Base-by-base conservation (phyloP, 2,797 vertebrate species). In the Ceryle rudis region DNA sequence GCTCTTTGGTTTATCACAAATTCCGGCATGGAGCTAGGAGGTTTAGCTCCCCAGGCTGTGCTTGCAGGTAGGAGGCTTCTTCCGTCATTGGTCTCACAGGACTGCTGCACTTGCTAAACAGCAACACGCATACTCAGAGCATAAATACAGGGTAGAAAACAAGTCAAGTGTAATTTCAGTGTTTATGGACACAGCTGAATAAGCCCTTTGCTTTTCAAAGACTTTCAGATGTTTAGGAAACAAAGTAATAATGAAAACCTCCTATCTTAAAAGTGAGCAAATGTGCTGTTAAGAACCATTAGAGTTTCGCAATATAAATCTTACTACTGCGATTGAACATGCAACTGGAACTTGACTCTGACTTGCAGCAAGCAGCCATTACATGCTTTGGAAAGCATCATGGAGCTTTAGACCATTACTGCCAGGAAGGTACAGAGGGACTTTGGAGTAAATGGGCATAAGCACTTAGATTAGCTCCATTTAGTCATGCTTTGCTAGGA, bases 141-240 rank as follows among this genome's bases (percentile, higher is more conserved):
- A 81, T 90, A 80, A 96, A 90, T 14, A 67, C 42, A 81, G 70
- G 47, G 73, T 19, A 81, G 74, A 90, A 90, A 95, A 80, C 42
- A 79, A 94, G 55, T 42, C 49, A 69, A 57, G 66, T 28, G 35
- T 66, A 81, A 84, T 94, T 73, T 79, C 22, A 90, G 55, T 93
- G 93, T 93, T 95, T 94, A 84, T 5, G 26, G 85, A 86, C 73
- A 77, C 90, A 95, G 85, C 55, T 80, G 91, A 95, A n/a, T 86
- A 88, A 92, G 33, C 14, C 47, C 66, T 90, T 22, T 64, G 77
- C 55, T 82, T 94, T 94, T 92, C 85, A 92, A 90, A 96, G 89
- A 25, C 46, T 88, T 75, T 72, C n/a, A 81, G 14, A 90, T 86
- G 88, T 95, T 96, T 95, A 92, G 90, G 80, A 96, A 96, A 96